phyloP scores from a whole-genome alignment of 2,888 invertebrate species.

The Xestia sexstrigata region DNA sequence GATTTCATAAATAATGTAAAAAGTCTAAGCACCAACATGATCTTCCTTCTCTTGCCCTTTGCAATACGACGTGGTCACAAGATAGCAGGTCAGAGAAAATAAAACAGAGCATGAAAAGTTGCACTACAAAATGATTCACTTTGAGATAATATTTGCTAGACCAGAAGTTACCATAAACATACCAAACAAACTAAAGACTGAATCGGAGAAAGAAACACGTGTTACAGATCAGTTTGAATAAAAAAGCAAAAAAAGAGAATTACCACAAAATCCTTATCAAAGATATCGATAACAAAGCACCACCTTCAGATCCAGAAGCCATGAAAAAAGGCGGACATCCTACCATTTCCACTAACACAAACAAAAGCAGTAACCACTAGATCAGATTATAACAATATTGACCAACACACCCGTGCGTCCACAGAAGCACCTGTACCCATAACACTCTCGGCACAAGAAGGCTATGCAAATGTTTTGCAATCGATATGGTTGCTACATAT shows the following conservation, averaged over 20 bases:
- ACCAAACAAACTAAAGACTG: background rate
- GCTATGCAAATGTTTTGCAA: conserved; percentile 60
- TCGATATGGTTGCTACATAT: conserved; percentile 60
- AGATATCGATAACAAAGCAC: background rate
- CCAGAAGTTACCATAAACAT: background rate
- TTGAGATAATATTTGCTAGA: background rate
- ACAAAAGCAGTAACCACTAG: conserved; percentile 2
- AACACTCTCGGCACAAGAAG: conserved; percentile 28
- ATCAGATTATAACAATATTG: conserved; percentile 44
- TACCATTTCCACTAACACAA: background rate
- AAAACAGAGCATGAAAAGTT: background rate
- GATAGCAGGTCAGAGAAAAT: background rate
- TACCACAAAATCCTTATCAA: background rate
- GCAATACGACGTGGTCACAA: background rate
- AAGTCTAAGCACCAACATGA: too few relatives aligned
- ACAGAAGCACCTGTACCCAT: conserved; percentile 33
- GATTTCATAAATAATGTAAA: background rate
- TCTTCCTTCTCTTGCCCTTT: background rate
- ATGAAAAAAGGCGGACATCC: background rate
- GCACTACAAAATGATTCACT: background rate
- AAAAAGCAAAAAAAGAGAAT: background rate
- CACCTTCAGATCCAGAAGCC: background rate
- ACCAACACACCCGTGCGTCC: conserved; percentile 23
- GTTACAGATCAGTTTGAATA: background rate
- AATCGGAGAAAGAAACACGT: background rate